Conservation (phyloP, 2,797 vertebrate species). For the Cichlasoma orientale region DNA sequence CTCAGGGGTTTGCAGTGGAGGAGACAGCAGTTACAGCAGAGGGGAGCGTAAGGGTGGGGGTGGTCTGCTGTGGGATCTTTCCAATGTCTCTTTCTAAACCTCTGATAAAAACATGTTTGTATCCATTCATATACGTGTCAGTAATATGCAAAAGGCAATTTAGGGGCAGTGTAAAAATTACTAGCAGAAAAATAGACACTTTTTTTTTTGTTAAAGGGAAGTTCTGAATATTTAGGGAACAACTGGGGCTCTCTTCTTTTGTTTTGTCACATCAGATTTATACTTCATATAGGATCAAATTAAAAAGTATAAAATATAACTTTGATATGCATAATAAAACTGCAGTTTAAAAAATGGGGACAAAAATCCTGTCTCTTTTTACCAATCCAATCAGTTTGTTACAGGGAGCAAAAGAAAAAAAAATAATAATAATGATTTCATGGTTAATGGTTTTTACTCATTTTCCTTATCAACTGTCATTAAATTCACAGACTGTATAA, state of each 20-base stretch:
- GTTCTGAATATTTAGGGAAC: background rate
- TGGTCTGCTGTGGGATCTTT: too few relatives aligned
- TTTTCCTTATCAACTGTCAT: background rate
- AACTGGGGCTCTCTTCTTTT: background rate
- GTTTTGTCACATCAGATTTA: too few relatives aligned
- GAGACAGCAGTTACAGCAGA: constrained; percentile 9
- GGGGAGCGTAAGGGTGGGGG: background rate
- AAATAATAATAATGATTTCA: background rate
- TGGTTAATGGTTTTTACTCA: background rate
- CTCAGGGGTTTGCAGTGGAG: constrained; percentile 38
- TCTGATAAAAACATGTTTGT: background rate
- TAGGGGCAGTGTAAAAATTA: background rate
- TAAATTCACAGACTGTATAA: background rate
- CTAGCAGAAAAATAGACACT: background rate
- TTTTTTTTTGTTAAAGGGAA: background rate
- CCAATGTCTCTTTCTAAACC: background rate
- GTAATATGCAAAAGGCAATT: background rate
- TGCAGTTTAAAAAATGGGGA: background rate
- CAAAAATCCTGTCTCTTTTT: background rate
- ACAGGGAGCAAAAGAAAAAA: background rate
- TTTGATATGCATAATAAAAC: background rate
- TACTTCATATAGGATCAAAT: too few relatives aligned
- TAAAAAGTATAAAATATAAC: background rate
- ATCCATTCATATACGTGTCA: background rate
- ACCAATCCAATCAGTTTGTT: background rate